Percentiles rank a stretch among this genome's conserved stretches.
These are phyloP conservation scores for Corvus cornix DNA, from an alignment of 2,113 vertebrate species.

Conservation along the genomic window DNA sequence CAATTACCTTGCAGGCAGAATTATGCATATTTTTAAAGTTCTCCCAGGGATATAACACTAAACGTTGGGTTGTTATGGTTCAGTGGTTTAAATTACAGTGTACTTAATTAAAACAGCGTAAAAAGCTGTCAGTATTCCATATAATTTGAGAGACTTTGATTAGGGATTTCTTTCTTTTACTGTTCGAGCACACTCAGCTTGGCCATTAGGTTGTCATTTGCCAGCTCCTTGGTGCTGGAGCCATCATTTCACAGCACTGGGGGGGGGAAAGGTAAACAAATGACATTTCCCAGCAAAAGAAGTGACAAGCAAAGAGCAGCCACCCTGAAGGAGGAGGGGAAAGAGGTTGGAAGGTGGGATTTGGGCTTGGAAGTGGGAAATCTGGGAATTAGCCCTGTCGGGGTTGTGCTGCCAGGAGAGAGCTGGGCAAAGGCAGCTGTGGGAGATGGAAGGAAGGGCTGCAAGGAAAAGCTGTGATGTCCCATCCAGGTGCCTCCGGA, in stretches of 20 bases:
- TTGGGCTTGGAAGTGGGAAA: neutral
- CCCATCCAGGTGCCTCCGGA: neutral
- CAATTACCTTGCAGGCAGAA: constrained; percentile 62
- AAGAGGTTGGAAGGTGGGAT: neutral
- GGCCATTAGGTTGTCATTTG: neutral
- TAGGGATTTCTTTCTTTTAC: constrained; percentile 22
- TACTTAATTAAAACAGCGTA: constrained; percentile 72
- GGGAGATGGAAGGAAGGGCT: rapidly evolving
- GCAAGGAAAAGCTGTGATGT: neutral
- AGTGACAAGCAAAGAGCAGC: neutral
- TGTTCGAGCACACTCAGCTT: constrained; percentile 13
- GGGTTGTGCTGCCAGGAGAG: neutral
- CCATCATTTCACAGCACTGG: neutral
- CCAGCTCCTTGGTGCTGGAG: neutral
- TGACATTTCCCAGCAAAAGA: neutral
- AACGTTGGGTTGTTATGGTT: constrained; percentile 65
- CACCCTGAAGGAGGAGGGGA: neutral
- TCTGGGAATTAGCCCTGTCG: neutral
- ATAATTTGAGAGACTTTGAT: constrained; percentile 53
- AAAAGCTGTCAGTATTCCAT: constrained; percentile 62
- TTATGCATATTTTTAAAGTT: constrained; percentile 70
- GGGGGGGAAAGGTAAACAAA: neutral
- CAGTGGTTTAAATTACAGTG: constrained; percentile 69
- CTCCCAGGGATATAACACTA: constrained; percentile 71
- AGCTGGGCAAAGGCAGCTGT: neutral